Evolutionary conservation across 2,888 invertebrate genomes (phyloP).

Genomic region (Dusona sp.): DNA sequence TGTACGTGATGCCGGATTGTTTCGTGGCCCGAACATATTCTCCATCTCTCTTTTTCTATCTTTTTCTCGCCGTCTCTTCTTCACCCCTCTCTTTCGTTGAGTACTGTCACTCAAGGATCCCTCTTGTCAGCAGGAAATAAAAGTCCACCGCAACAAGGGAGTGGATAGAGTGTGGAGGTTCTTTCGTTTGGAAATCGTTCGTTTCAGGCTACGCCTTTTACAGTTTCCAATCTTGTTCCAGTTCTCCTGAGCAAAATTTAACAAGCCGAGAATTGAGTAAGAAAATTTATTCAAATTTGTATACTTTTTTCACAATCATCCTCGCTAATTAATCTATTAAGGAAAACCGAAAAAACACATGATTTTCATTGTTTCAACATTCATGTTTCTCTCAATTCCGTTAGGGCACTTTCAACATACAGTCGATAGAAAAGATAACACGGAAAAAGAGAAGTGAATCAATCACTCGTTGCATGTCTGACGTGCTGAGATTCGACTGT

Average conservation of each 20-base stretch:
- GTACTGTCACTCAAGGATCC: slow-evolving; percentile 71
- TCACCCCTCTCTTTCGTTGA: slow-evolving; percentile 65
- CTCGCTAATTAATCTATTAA: not conserved
- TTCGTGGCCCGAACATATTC: slow-evolving; percentile 18
- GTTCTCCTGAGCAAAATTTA: not conserved
- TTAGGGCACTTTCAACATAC: slow-evolving; percentile 54
- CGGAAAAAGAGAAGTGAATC: slow-evolving; percentile 77
- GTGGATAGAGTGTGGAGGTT: not conserved
- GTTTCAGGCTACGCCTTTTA: not conserved
- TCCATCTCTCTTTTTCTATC: slow-evolving; percentile 27
- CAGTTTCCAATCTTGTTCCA: not conserved
- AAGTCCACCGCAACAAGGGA: slow-evolving; percentile 57
- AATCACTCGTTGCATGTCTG: slow-evolving; percentile 78
- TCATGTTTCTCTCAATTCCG: slow-evolving; percentile 5
- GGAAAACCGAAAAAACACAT: not conserved
- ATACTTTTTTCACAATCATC: not conserved
- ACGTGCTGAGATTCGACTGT: slow-evolving; percentile 81
- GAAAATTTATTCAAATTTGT: not conserved
- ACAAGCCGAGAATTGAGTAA: not conserved
- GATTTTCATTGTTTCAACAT: slow-evolving; percentile 33
- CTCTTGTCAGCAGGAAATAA: slow-evolving; percentile 66
- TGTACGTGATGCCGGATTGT: slow-evolving; percentile 48
- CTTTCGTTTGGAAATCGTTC: slow-evolving; percentile 42
- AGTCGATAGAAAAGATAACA: slow-evolving; percentile 70
- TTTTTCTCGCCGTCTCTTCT: slow-evolving; percentile 26